Percentiles rank a stretch among this genome's conserved stretches.
phyloP scores from a whole-genome alignment of 2,797 vertebrate species.

The Nothura maculosa region DNA sequence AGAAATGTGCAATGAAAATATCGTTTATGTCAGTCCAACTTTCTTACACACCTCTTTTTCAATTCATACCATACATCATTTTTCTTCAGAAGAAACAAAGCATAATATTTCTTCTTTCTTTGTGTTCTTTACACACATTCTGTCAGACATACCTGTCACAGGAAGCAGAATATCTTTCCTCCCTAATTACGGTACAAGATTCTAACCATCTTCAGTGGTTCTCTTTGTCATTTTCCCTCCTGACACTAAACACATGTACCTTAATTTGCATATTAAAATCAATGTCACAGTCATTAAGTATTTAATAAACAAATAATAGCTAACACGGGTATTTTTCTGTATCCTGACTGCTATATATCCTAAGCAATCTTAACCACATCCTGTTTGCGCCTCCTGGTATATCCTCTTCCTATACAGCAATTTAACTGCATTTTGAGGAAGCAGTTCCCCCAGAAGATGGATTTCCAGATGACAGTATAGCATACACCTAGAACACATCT shows the following conservation, averaged over 20 bases:
- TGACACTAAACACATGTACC: background rate
- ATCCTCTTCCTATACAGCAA: background rate
- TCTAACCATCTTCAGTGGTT: background rate
- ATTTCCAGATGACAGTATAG: conserved; percentile 45
- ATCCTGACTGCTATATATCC: conserved; percentile 21
- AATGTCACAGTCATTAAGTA: conserved; percentile 29
- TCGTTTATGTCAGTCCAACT: background rate
- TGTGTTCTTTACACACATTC: background rate
- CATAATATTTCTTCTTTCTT: background rate
- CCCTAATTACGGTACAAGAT: background rate
- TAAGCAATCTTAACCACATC: conserved; percentile 22
- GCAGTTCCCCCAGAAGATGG: background rate
- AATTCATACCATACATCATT: background rate
- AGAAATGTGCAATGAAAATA: background rate
- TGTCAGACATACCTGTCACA: background rate
- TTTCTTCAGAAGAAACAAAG: conserved; percentile 36
- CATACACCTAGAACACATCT: background rate
- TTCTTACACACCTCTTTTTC: background rate
- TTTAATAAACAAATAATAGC: conserved; percentile 34
- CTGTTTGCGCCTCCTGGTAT: background rate
- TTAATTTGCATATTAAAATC: conserved; percentile 50
- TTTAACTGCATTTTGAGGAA: conserved; percentile 39
- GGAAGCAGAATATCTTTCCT: conserved; percentile 35
- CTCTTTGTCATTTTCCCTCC: conserved; percentile 2
- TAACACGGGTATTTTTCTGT: conserved; percentile 15